A percentile compares a stretch with the other conserved stretches of the same genome.
These are phyloP conservation scores for Setophaga coronata DNA, from an alignment of 2,113 vertebrate genomes.

Conservation along the genomic window DNA sequence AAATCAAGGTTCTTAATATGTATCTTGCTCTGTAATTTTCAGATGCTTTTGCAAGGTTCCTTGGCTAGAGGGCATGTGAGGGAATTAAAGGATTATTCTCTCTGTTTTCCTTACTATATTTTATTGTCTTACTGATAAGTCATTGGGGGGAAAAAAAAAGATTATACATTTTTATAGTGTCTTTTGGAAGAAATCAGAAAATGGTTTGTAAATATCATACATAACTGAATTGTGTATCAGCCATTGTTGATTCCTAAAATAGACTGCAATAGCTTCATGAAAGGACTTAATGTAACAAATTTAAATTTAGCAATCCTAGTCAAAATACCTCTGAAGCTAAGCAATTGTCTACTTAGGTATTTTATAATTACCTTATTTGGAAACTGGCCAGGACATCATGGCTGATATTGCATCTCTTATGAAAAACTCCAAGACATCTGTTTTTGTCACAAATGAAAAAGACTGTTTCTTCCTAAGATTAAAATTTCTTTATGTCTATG, in stretches of 20 bases:
- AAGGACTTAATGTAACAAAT: background rate
- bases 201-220: background rate
- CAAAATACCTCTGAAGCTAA: background rate
- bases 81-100: background rate
- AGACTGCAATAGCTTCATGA: background rate
- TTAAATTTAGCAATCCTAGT: background rate
- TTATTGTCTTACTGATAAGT: background rate
- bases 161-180: background rate
- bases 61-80: background rate
- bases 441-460: background rate
- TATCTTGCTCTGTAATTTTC: background rate
- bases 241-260: background rate
- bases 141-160: background rate
- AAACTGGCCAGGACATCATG: background rate
- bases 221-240: background rate
- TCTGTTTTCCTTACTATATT: background rate
- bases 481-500: background rate
- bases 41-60: background rate
- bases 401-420: background rate
- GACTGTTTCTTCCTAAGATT: background rate
- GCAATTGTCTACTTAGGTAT: background rate
- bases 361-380: background rate
- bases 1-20: background rate
- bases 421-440: background rate
- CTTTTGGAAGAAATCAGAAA: background rate